Base-by-base conservation (phyloP, 2,888 invertebrate species). In the Limulus polyphemus region DNA sequence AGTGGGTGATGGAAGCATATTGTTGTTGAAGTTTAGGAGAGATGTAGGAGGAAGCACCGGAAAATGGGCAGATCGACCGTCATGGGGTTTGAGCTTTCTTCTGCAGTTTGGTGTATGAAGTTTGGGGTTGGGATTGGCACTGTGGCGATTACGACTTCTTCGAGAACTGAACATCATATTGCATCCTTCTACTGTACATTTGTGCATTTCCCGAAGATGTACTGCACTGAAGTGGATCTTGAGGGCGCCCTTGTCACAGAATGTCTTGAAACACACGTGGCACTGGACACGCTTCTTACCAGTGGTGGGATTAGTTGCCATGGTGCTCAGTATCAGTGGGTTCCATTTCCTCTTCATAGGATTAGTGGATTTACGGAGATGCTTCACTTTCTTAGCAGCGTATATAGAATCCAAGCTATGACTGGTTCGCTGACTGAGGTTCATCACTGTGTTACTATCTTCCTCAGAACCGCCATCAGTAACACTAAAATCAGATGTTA, bases 141-240 rank as follows among this genome's bases (percentile, higher is more conserved):
- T 93, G 77, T 98, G 98, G 3, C 98, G 83, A 74, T 98, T 98
- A 59, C 98, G 82, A 47, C 94, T 94, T 69, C 98, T 81, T 69
- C 98, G 82, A 12, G 95, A 97, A 76, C 95, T 97, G 75, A 98
- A 98, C 93, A 95, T 95, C 93, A 97, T 97, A 76, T 91, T 95
- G 78, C 98, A 98, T 0, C 97, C 97, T 75, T 92, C 92, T 0
- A 99, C 95, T 0, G 98, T 97, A 76, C 99, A 99, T 78, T 93
- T 93, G 78, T 99, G 99, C 98, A 99, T 99, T 80, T 99, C 99
- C 52, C 97, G 84, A 64, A 98, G 79, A 76, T 99, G 99, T 11
- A 99, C 99, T 0, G 99, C 99, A 58, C 95, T 95, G 75, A 97
- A 98, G 77, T 99, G 99, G 10, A 99, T 99, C 79, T 99, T 99